phyloP scores from a whole-genome alignment of 2,113 vertebrate genomes.

The Callopanchax toddi region DNA sequence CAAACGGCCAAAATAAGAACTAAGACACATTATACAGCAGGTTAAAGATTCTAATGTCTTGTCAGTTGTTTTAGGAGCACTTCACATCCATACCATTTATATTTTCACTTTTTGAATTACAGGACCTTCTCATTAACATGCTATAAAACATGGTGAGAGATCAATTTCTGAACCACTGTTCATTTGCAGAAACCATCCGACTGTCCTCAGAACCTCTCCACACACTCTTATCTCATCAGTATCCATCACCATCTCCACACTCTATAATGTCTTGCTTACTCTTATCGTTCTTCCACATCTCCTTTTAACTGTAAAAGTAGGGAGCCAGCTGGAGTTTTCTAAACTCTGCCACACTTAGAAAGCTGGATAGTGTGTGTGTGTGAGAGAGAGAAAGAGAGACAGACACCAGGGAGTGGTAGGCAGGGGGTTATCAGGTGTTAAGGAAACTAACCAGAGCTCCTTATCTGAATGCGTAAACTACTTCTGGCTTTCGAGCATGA shows the following conservation, averaged over 20 bases:
- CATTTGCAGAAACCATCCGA: too few relatives aligned
- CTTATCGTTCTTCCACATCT: constrained; percentile 20
- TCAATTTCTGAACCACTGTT: too few relatives aligned
- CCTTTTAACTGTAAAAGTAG: constrained; percentile 18
- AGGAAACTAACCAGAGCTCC: constrained; percentile 58
- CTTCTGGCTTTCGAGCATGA: constrained; percentile 8
- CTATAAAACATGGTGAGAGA: too few relatives aligned
- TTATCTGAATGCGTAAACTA: constrained; percentile 13
- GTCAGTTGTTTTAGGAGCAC: too few relatives aligned
- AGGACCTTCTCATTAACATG: too few relatives aligned
- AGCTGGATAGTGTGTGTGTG: background rate
- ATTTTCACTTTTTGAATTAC: too few relatives aligned
- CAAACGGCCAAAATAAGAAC: constrained; percentile 6
- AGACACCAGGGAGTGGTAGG: background rate
- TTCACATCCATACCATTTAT: too few relatives aligned
- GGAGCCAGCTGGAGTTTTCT: constrained; percentile 2
- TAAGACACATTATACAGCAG: background rate
- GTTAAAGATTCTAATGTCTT: background rate
- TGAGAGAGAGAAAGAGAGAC: background rate
- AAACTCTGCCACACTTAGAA: constrained; percentile 17
- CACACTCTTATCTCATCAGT: background rate
- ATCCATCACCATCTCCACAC: constrained; percentile 7
- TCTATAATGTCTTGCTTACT: constrained; percentile 12
- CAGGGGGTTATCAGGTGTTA: constrained; percentile 65
- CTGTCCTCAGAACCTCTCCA: background rate